Conservation (phyloP, 2,888 invertebrate genomes). For the Cremastinae sp. region DNA sequence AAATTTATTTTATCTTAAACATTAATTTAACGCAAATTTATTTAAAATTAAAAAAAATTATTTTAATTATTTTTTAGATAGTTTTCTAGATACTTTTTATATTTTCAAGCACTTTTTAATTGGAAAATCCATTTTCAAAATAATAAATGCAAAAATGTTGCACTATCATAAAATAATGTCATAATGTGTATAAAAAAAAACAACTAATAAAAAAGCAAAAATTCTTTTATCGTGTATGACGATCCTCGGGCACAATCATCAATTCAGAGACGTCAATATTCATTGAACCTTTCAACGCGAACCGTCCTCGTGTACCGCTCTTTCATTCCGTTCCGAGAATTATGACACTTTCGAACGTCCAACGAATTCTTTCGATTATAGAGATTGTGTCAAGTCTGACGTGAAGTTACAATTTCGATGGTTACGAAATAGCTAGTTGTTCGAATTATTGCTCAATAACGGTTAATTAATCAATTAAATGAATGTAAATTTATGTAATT, state of each 20-base stretch:
- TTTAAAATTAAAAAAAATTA: too few relatives aligned
- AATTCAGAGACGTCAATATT: slow-evolving; percentile 46
- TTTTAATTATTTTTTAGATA: too few relatives aligned
- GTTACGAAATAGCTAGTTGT: too few relatives aligned
- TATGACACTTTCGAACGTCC: background rate
- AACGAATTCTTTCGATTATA: slow-evolving; percentile 12
- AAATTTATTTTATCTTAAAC: too few relatives aligned
- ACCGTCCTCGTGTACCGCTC: slow-evolving; percentile 13
- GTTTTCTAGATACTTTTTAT: background rate
- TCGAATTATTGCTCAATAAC: too few relatives aligned
- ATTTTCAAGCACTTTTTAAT: slow-evolving; percentile 14
- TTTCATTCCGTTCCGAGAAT: slow-evolving; percentile 10
- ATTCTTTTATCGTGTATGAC: slow-evolving; percentile 17
- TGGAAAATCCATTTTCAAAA: slow-evolving; percentile 18
- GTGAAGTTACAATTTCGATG: too few relatives aligned
- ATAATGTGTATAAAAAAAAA: slow-evolving; percentile 30
- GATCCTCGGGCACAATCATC: slow-evolving; percentile 45
- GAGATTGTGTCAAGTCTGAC: too few relatives aligned
- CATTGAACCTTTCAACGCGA: slow-evolving; percentile 43
- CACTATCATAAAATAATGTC: too few relatives aligned
- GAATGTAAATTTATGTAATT: too few relatives aligned
- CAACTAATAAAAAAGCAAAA: slow-evolving; percentile 14
- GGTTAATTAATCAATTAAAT: too few relatives aligned
- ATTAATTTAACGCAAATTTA: too few relatives aligned
- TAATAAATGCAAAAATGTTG: too few relatives aligned